Percentiles rank a stretch among this genome's conserved stretches.
These are phyloP conservation scores for Gobionotothen gibberifrons DNA, from an alignment of 2,797 vertebrate genomes.

Conservation along the genomic window DNA sequence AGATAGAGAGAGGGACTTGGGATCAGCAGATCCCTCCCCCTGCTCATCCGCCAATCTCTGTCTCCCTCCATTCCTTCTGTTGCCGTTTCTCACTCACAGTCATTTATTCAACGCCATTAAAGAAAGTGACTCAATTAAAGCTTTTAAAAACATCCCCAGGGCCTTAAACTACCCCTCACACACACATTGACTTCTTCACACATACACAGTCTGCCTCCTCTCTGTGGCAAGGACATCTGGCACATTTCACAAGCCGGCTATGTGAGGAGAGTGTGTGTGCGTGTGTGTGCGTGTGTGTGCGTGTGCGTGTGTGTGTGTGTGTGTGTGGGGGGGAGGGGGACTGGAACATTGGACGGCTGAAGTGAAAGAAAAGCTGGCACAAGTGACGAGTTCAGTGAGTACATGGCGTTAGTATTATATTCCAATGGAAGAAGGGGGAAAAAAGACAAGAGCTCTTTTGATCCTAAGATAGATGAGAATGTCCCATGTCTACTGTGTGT, in stretches of 20 bases:
- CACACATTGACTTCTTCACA: constrained; percentile 47
- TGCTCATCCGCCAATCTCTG: constrained; percentile 12
- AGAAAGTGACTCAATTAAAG: constrained; percentile 56
- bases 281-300: constrained; percentile 22
- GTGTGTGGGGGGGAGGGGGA: constrained; percentile 47
- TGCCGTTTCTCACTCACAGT: constrained; percentile 34
- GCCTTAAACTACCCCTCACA: constrained; percentile 23
- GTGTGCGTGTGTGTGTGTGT: constrained; percentile 10
- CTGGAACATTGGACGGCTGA: constrained; percentile 51
- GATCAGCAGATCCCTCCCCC: constrained; percentile 42
- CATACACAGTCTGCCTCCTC: constrained; percentile 44
- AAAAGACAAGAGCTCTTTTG: background rate
- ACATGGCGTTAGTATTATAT: constrained; percentile 37
- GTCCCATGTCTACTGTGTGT: background rate
- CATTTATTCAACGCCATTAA: constrained; percentile 41
- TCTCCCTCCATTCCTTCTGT: constrained; percentile 22
- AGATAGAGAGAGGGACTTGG: constrained; percentile 30
- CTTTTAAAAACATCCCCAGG: constrained; percentile 43
- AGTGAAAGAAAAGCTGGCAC: constrained; percentile 65
- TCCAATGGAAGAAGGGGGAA: constrained; percentile 15
- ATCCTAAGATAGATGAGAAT: constrained; percentile 6
- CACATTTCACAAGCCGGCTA: constrained; percentile 73
- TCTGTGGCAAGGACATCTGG: constrained; percentile 80
- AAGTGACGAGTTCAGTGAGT: constrained; percentile 56
- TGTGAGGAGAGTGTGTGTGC: constrained; percentile 50